A percentile compares a stretch with the other conserved stretches of the same genome.
These are phyloP conservation scores for Patella caerulea DNA, from an alignment of 2,888 invertebrate species.

Conservation along the genomic window DNA sequence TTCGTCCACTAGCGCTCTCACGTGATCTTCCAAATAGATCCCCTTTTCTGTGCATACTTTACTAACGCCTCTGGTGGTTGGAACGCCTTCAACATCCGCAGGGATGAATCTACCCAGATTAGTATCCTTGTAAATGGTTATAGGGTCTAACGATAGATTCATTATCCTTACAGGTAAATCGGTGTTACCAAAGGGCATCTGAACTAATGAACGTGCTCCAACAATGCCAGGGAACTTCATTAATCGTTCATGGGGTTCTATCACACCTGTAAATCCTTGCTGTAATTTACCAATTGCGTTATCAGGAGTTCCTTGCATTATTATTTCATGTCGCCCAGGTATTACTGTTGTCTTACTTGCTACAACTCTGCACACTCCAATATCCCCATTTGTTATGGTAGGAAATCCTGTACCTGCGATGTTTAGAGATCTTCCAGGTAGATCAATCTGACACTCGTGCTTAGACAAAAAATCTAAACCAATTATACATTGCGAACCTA, in stretches of 20 bases:
- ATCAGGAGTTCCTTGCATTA: slow-evolving; percentile 1
- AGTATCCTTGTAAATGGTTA: slow-evolving; percentile 19
- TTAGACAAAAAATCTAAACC: no score
- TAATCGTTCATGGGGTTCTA: slow-evolving; percentile 15
- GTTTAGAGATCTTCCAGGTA: background rate
- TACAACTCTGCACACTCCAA: background rate
- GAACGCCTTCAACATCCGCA: background rate
- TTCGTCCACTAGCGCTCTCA: background rate
- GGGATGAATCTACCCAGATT: background rate
- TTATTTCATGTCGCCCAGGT: slow-evolving; percentile 13
- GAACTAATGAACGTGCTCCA: slow-evolving; percentile 16
- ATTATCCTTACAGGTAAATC: slow-evolving; percentile 17
- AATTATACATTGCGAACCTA: background rate
- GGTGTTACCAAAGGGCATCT: background rate
- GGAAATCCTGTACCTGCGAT: background rate
- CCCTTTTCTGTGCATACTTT: no score
- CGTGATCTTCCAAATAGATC: no score
- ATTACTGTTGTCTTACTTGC: background rate
- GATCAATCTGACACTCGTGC: background rate
- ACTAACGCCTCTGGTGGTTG: no score
- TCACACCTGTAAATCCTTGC: slow-evolving; percentile 8
- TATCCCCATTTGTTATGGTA: background rate
- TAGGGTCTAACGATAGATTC: slow-evolving; percentile 15
- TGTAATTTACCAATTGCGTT: slow-evolving; percentile 17
- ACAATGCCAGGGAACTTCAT: slow-evolving; percentile 19